Evolutionary conservation across 2,888 invertebrate species (phyloP).

Genomic region (Morpho deidamia): DNA sequence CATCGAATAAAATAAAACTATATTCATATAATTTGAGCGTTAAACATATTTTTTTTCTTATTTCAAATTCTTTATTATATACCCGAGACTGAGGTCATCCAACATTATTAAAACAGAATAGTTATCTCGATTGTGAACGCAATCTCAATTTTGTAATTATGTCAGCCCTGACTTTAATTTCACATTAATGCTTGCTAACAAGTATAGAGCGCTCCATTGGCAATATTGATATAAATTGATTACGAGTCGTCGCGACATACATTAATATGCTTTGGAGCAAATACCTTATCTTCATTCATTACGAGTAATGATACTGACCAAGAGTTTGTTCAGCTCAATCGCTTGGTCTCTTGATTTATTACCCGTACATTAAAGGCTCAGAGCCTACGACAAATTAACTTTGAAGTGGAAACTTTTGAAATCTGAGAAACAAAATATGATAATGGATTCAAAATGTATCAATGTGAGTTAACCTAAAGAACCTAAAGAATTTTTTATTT

Average conservation of each 20-base stretch:
- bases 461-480: too few species aligned
- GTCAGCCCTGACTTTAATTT: slow-evolving; percentile 62
- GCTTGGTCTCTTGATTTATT: slow-evolving; percentile 37
- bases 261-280: slow-evolving; percentile 61
- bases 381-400: background rate
- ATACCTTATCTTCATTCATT: slow-evolving; percentile 66
- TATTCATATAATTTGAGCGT: too few species aligned
- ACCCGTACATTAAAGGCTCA: slow-evolving; percentile 4
- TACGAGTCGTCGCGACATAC: slow-evolving; percentile 66
- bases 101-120: too few species aligned
- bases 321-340: slow-evolving; percentile 42
- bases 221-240: slow-evolving; percentile 78
- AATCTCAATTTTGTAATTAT: background rate
- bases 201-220: slow-evolving; percentile 62
- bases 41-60: too few species aligned
- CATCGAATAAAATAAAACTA: too few species aligned
- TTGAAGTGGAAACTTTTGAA: too few species aligned
- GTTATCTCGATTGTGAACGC: too few species aligned
- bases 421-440: too few species aligned
- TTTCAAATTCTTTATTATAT: too few species aligned
- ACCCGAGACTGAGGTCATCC: too few species aligned
- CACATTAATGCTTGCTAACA: slow-evolving; percentile 69
- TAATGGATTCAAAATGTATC: too few species aligned
- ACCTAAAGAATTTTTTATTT: too few species aligned
- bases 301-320: slow-evolving; percentile 50